Percentiles rank a stretch among this genome's conserved stretches.
Conservation (phyloP, 2,113 vertebrate genomes). For the Sardina pilchardus region DNA sequence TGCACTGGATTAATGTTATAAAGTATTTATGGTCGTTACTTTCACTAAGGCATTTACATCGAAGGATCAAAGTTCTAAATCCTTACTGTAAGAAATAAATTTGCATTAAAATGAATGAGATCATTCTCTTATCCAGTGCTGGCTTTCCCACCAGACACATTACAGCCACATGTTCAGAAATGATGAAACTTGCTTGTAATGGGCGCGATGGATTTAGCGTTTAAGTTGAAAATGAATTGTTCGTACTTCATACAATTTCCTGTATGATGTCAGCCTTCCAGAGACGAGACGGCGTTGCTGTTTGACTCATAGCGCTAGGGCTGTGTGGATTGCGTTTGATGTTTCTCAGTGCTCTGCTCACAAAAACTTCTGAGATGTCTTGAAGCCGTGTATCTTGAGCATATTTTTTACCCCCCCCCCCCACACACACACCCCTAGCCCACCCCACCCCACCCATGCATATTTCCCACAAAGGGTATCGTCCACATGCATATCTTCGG, state of each 20-base stretch:
- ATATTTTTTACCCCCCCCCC: neutral
- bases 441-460: neutral
- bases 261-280: neutral
- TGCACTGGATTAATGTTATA: conserved; percentile 36
- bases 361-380: conserved; percentile 27
- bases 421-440: too few species aligned
- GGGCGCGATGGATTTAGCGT: conserved; percentile 15
- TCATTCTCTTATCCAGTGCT: neutral
- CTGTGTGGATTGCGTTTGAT: conserved; percentile 34
- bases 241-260: neutral
- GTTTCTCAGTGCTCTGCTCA: neutral
- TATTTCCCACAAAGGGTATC: conserved; percentile 32
- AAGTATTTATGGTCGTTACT: conserved; percentile 36
- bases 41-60: neutral
- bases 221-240: conserved; percentile 19
- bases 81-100: neutral
- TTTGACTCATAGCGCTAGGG: conserved; percentile 21
- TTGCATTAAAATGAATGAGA: neutral
- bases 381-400: conserved; percentile 35
- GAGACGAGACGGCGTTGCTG: conserved; percentile 17
- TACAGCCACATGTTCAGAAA: conserved; percentile 15
- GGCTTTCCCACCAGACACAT: neutral
- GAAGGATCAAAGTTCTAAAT: neutral
- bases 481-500: neutral
- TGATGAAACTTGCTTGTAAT: conserved; percentile 44